Evolutionary conservation across 2,888 invertebrate genomes (phyloP).

Genomic region (Hirtodrosophila histrioides): DNA sequence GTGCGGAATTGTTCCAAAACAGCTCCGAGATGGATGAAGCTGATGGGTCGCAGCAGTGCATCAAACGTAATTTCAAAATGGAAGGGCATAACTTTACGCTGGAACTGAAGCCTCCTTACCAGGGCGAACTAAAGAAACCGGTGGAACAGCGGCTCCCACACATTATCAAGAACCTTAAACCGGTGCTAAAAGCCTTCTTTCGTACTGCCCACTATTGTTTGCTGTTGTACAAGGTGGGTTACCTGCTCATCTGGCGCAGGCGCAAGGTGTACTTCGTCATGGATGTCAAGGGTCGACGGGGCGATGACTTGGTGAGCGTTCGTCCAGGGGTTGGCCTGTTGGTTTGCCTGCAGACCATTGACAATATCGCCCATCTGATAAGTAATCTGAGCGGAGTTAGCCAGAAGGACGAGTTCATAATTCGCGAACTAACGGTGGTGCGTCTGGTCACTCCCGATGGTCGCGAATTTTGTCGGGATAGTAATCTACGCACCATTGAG

Average conservation of each 20-base stretch:
- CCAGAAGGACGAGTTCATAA: conserved; percentile 51
- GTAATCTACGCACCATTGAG: conserved; percentile 55
- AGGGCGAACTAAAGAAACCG: conserved; percentile 13
- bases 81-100: conserved; percentile 76
- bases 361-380: conserved; percentile 73
- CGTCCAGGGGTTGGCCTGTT: conserved; percentile 68
- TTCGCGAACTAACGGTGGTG: conserved; percentile 76
- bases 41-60: conserved; percentile 20
- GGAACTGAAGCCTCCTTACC: conserved; percentile 51
- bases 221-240: conserved; percentile 57
- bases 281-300: conserved; percentile 72
- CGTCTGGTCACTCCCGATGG: conserved; percentile 75
- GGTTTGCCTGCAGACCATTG: conserved; percentile 67
- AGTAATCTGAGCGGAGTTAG: conserved; percentile 57
- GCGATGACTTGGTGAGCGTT: conserved; percentile 44
- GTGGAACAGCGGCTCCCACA: conserved; percentile 18
- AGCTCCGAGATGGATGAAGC: conserved; percentile 20
- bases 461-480: conserved; percentile 56
- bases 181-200: conserved; percentile 68
- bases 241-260: conserved; percentile 80
- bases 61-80: conserved; percentile 72
- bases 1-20: conserved; percentile 50
- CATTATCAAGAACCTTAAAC: conserved; percentile 46
- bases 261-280: conserved; percentile 74
- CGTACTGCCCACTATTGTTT: conserved; percentile 70